Percentiles rank a stretch among this genome's conserved stretches.
phyloP scores from a whole-genome alignment of 23 tunicate species.

The Ascidia mentula region DNA sequence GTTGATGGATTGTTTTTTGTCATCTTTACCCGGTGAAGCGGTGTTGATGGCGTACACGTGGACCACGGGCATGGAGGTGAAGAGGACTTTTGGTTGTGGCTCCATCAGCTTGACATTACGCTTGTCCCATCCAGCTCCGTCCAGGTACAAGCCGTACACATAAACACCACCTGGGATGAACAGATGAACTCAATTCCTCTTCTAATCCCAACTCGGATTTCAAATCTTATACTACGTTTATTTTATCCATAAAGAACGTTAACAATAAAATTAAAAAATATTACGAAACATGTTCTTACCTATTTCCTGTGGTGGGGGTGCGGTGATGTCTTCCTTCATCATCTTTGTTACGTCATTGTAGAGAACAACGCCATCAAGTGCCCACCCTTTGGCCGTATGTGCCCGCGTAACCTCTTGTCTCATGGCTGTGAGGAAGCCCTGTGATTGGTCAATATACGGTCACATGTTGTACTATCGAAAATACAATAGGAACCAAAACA shows the following conservation, averaged over 20 bases:
- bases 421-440: slow-evolving; percentile 99
- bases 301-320: slow-evolving; percentile 94
- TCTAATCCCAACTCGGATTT: too few relatives aligned
- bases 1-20: slow-evolving; percentile 50
- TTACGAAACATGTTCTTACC: too few relatives aligned
- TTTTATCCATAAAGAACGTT: neutral
- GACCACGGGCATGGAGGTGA: slow-evolving; percentile 94
- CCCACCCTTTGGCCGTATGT: slow-evolving; percentile 99
- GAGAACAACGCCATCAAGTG: slow-evolving; percentile 91
- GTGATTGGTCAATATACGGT: too few relatives aligned
- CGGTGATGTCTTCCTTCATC: slow-evolving; percentile 95
- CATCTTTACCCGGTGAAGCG: slow-evolving; percentile 55
- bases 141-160: slow-evolving; percentile 94
- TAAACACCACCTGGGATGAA: slow-evolving; percentile 86
- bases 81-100: slow-evolving; percentile 90
- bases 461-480: too few relatives aligned
- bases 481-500: too few relatives aligned
- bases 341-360: slow-evolving; percentile 97
- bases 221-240: neutral
- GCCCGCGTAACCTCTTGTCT: slow-evolving; percentile 99
- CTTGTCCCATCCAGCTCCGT: slow-evolving; percentile 99
- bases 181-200: neutral
- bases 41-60: slow-evolving; percentile 99
- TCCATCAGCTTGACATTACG: slow-evolving; percentile 90
- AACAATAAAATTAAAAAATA: neutral